These are phyloP conservation scores for Lucilia cuprina DNA, from an alignment of 1,140 invertebrate genomes.

Conservation along the genomic window DNA sequence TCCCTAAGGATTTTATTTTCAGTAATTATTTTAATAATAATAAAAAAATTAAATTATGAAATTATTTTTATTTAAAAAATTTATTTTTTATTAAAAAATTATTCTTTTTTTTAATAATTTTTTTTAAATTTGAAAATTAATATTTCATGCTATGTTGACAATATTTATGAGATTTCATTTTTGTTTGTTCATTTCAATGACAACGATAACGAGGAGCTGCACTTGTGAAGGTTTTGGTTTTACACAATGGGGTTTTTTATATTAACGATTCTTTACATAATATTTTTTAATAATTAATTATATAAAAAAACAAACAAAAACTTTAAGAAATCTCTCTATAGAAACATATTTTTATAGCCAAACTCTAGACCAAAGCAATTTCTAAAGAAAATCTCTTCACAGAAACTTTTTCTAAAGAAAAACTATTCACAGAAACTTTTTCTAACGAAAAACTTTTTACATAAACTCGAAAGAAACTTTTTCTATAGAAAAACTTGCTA, in stretches of 20 bases:
- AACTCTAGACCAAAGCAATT: too few species aligned
- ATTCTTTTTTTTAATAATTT: background rate
- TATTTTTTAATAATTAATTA: background rate
- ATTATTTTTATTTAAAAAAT: background rate
- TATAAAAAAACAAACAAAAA: background rate
- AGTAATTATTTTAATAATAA: background rate
- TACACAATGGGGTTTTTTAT: background rate
- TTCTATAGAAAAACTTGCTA: too few species aligned
- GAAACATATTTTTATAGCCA: too few species aligned
- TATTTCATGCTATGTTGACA: slow-evolving; percentile 10
- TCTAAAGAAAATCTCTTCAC: too few species aligned
- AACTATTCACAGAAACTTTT: too few species aligned
- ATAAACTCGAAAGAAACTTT: too few species aligned
- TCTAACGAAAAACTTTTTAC: too few species aligned
- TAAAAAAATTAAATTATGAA: background rate
- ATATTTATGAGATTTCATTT: background rate
- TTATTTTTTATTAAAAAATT: background rate
- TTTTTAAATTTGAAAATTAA: background rate
- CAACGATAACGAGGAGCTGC: slow-evolving; percentile 31
- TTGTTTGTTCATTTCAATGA: slow-evolving; percentile 4
- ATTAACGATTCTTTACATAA: background rate
- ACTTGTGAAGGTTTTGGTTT: slow-evolving; percentile 28
- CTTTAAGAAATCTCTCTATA: too few species aligned
- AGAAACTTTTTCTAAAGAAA: too few species aligned
- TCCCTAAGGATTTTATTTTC: slow-evolving; percentile 27